These are phyloP conservation scores for Branchellion lobata DNA, from an alignment of 2,888 invertebrate genomes.

Conservation along the genomic window DNA sequence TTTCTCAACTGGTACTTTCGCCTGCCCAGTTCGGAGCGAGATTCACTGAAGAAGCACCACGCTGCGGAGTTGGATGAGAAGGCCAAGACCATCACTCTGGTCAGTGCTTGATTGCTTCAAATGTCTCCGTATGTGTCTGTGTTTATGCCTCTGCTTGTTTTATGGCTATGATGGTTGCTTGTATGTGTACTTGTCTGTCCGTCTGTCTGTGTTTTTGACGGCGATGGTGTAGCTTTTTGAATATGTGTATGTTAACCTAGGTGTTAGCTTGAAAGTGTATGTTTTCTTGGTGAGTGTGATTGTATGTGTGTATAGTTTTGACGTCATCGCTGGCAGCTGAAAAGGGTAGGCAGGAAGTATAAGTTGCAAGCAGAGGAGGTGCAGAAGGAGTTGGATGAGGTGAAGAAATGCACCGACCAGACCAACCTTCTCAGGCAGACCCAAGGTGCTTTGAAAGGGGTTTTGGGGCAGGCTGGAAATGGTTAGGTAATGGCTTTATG, in stretches of 20 bases:
- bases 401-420: constrained; percentile 39
- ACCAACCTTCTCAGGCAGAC: constrained; percentile 20
- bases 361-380: constrained; percentile 80
- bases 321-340: too few relatives aligned
- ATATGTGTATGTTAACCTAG: too few relatives aligned
- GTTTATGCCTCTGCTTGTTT: background rate
- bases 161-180: background rate
- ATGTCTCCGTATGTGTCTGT: background rate
- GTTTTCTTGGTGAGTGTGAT: too few relatives aligned
- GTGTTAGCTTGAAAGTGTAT: too few relatives aligned
- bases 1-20: too few relatives aligned
- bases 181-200: too few relatives aligned
- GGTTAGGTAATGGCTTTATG: background rate
- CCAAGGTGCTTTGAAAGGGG: too few relatives aligned
- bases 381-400: constrained; percentile 48
- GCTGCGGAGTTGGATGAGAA: constrained; percentile 49
- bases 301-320: too few relatives aligned
- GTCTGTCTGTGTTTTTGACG: background rate
- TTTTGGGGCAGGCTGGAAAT: background rate
- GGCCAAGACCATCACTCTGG: constrained; percentile 46
- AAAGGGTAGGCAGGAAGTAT: constrained; percentile 88
- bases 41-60: background rate
- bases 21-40: constrained; percentile 1
- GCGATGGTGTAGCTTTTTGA: background rate
- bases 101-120: background rate